Evolutionary conservation across 2,888 invertebrate species (phyloP).

Genomic region (Perithous albicinctus): DNA sequence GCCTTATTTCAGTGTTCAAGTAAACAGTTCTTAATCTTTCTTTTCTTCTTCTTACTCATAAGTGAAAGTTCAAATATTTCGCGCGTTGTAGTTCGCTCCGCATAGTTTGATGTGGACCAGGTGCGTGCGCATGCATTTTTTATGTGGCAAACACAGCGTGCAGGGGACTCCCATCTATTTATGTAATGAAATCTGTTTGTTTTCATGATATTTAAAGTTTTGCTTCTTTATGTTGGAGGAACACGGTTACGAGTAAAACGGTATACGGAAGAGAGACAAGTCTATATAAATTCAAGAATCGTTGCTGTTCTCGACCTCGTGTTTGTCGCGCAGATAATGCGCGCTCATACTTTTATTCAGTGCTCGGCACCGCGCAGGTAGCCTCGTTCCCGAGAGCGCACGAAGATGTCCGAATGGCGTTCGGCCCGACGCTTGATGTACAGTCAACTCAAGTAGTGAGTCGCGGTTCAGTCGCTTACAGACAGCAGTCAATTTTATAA

Average conservation of each 20-base stretch:
- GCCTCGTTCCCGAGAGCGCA: constrained; percentile 5
- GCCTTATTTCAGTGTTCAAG: constrained; percentile 1
- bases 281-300: background rate
- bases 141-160: background rate
- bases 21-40: background rate
- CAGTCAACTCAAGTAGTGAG: background rate
- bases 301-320: background rate
- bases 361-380: background rate
- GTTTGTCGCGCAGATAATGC: constrained; percentile 1
- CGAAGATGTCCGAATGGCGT: background rate
- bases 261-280: background rate
- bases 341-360: background rate
- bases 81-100: background rate
- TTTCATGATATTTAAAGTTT: background rate
- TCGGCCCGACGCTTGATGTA: background rate
- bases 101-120: background rate
- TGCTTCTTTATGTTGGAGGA: background rate
- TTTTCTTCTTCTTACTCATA: background rate
- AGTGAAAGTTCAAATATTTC: background rate
- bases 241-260: background rate
- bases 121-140: background rate
- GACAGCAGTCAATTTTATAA: background rate
- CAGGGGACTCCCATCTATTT: background rate
- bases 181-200: background rate
- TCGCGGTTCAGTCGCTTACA: background rate